Conservation (phyloP, 2,113 vertebrate genomes). For the Eurypyga helias region DNA sequence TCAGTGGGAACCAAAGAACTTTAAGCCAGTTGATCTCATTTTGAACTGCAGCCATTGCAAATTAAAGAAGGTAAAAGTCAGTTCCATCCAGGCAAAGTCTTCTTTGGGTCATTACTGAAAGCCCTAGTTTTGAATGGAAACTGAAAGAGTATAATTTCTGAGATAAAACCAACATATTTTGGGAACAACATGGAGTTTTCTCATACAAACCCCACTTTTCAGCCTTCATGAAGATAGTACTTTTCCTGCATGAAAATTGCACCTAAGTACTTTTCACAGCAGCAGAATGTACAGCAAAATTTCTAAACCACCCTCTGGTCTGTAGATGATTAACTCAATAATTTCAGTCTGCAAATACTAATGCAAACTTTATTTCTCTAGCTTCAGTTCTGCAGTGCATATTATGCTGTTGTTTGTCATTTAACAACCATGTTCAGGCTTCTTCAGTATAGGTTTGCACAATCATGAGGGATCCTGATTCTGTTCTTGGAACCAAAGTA, state of each 20-base stretch:
- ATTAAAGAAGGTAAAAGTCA: not conserved
- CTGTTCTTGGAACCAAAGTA: not conserved
- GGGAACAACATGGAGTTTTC: not conserved
- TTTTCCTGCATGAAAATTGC: not conserved
- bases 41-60: not conserved
- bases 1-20: not conserved
- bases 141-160: not conserved
- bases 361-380: not conserved
- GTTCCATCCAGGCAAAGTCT: not conserved
- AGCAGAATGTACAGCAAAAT: not conserved
- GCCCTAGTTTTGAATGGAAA: not conserved
- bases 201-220: rapidly evolving
- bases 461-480: not conserved
- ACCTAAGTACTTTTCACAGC: not conserved
- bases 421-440: not conserved
- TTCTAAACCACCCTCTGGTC: not conserved
- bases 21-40: not conserved
- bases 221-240: not conserved
- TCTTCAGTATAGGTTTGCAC: not conserved
- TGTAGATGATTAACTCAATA: not conserved
- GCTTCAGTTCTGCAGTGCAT: not conserved
- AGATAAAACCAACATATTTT: not conserved
- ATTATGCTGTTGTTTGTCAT: not conserved
- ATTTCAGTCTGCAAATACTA: not conserved
- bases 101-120: not conserved